Base-by-base conservation (phyloP, 2,113 vertebrate genomes). In the Phaetusa simplex region DNA sequence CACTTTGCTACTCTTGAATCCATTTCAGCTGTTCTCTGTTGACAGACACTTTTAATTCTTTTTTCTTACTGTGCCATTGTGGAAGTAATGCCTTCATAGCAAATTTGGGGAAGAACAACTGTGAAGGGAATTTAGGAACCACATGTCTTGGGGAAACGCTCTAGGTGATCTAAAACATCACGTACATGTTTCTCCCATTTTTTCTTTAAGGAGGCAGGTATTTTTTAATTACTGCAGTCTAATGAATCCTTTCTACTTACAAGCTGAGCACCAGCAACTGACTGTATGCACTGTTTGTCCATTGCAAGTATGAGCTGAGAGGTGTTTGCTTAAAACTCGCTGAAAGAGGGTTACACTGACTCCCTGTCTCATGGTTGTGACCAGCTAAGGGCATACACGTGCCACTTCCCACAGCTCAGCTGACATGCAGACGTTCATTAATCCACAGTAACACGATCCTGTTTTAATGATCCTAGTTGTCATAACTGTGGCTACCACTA, bases 401-500 rank as follows among this genome's bases (percentile, higher is more conserved):
- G 58, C 45, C 87, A 23, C 43, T 55, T 93, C 56, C 83, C 81
- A 72, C 65, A 91, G 82, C 66, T 93, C 77, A 85, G 69, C 61
- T 82, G 83, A 55, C 52, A 40, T 6, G 11, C 61, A 67, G 52
- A 50, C 71, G 78, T 45, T 90, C 78, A 82, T 80, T 85, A 90
- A 77, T 47, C 58, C 45, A 49, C 74, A 73, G 40, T 42, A 90
- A 88, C 49, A 58, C 9, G 55, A 86, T 42, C 70, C 45, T 50
- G 30, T 27, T 90, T 86, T 80, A 77, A 82, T 78, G 95, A 88
- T 76, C 45, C 40, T 61, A 61, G 79, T 72, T 94, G 62, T 71
- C 49, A 27, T 95, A 82, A 73, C 40, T 91, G 87, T 82, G 93
- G 85, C 78, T 86, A 69, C 81, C 53, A 80, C 58, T 90, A 58